Base-by-base conservation (phyloP, 2,113 vertebrate species). In the Bos javanicus region DNA sequence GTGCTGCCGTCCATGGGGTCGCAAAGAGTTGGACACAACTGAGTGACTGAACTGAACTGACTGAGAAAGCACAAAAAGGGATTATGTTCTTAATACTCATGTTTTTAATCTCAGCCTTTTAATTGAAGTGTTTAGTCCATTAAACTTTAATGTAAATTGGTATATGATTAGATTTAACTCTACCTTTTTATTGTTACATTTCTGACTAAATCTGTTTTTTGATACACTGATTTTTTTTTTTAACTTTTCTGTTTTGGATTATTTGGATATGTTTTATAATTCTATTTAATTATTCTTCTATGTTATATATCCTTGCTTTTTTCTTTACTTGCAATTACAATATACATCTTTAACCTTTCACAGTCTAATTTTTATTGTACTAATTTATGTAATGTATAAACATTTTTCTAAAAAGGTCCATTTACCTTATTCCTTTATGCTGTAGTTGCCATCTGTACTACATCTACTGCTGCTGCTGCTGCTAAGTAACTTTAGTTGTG, bases 1-100 rank as follows among this genome's bases (percentile, higher is more conserved):
- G 0, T 64, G 62, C 33, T 19, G 62, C 1, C 0, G 1, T 36
- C n/a, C n/a, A 36, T 0, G 2, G 64, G n/a, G n/a, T 71, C 0
- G 0, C 17, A 71, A 36, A 36, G 64, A 71, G 64, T 17, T 36
- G n/a, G n/a, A 71, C 64, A 21, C 17, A 71, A 36, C 17, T 21
- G 64, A 71, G 17, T 0, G 0, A 71, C n/a, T 71, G n/a, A 36
- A 36, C 64, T 36, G 64, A 71, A 71, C 9, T 1, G 0, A 71
- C 0, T 71, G 64, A 36, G 4, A 33, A 36, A 91, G 6, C 9
- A 17, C 14, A 39, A 52, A 36, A 48, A 19, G 33, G 25, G 14
- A 10, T 52, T 36, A 16, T 84, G 12, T 67, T 67, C 43, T 64
- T 64, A 84, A 56, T 25, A 60, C 17, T 43, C 30, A 80, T 57